phyloP scores from a whole-genome alignment of 2,797 vertebrate species.

The Melanitta fusca region DNA sequence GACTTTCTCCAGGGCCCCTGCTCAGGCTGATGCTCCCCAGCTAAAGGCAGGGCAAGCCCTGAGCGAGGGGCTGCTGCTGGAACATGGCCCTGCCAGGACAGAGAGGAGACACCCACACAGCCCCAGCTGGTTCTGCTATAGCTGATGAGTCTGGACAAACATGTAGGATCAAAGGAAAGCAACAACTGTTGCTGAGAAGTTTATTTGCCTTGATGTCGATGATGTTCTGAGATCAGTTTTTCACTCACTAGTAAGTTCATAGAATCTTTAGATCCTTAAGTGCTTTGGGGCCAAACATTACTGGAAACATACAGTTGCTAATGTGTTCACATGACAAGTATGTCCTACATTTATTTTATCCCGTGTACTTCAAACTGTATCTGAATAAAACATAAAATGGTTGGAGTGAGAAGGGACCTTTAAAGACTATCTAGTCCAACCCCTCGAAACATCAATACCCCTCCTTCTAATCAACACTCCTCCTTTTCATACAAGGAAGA shows the following conservation, averaged over 20 bases:
- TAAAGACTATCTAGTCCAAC: not conserved
- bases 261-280: not conserved
- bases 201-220: not conserved
- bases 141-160: not conserved
- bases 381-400: not conserved
- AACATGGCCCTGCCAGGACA: not conserved
- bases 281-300: not conserved
- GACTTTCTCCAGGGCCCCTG: not conserved
- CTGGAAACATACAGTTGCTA: not conserved
- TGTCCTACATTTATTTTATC: not conserved
- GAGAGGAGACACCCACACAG: not conserved
- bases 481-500: not conserved
- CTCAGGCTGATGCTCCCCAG: accelerated
- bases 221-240: not conserved
- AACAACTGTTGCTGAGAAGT: not conserved
- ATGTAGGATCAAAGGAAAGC: not conserved
- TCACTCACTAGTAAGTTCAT: not conserved
- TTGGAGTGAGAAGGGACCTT: not conserved
- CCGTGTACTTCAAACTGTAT: not conserved
- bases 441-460: not conserved
- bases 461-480: not conserved
- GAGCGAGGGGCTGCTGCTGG: not conserved
- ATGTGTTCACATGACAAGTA: not conserved
- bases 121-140: not conserved
- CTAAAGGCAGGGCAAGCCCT: not conserved